Conservation (phyloP, 2,888 invertebrate species). For the Oithona nana region DNA sequence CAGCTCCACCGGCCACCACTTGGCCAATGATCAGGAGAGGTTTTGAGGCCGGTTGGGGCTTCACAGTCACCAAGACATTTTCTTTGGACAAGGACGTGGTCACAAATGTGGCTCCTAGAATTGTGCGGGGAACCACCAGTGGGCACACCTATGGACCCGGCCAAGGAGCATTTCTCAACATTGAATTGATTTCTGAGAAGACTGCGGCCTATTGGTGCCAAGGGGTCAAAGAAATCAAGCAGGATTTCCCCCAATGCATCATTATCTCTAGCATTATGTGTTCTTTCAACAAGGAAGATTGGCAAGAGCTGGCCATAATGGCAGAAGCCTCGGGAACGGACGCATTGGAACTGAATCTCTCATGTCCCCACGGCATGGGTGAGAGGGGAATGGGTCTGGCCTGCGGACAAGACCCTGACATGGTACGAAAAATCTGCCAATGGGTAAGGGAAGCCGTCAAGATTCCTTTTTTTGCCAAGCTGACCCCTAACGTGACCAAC, state of each 20-base stretch:
- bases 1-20: conserved; percentile 87
- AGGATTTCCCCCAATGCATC: conserved; percentile 28
- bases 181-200: conserved; percentile 95
- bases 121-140: conserved; percentile 78
- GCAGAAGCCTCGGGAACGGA: conserved; percentile 73
- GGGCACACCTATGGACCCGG: conserved; percentile 82
- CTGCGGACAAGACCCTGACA: conserved; percentile 52
- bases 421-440: conserved; percentile 55
- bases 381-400: conserved; percentile 96
- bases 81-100: conserved; percentile 85
- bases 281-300: conserved; percentile 62
- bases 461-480: conserved; percentile 89
- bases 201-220: conserved; percentile 76
- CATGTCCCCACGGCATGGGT: conserved; percentile 98
- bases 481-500: conserved; percentile 93
- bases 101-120: conserved; percentile 91
- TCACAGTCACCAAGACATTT: conserved; percentile 93
- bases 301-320: conserved; percentile 56
- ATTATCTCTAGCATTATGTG: conserved; percentile 94
- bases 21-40: conserved; percentile 84
- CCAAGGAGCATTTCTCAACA: conserved; percentile 90
- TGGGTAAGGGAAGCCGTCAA: conserved; percentile 73
- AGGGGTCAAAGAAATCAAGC: conserved; percentile 12
- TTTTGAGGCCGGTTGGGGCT: conserved; percentile 92
- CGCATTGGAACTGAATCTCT: conserved; percentile 83